phyloP scores from a whole-genome alignment of 2,797 vertebrate genomes.

The Oophaga sylvatica region DNA sequence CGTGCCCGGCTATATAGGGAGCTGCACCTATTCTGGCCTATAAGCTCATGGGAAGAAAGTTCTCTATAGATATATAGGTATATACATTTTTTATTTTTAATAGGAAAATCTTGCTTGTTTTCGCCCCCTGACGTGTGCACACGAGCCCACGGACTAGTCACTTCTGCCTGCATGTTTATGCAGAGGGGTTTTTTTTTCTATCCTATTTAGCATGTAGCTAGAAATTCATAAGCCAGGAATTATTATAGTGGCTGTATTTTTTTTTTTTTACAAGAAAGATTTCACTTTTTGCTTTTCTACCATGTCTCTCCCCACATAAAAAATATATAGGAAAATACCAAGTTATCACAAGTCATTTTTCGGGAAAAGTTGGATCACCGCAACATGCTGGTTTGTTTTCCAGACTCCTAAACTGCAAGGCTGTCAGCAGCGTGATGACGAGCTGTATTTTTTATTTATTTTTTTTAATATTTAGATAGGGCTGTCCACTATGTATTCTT shows the following conservation, averaged over 20 bases:
- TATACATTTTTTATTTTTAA: background rate
- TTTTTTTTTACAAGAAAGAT: background rate
- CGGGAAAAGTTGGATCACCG: background rate
- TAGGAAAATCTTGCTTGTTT: background rate
- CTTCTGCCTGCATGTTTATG: background rate
- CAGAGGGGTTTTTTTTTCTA: background rate
- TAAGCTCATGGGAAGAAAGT: background rate
- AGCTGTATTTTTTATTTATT: no score
- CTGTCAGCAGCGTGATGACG: no score
- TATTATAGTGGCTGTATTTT: background rate
- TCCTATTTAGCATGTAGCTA: conserved; percentile 23
- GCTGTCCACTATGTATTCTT: no score
- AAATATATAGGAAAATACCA: background rate
- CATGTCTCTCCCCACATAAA: no score
- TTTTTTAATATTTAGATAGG: no score
- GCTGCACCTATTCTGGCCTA: background rate
- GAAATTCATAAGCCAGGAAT: background rate
- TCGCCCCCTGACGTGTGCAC: background rate
- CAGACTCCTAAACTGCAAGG: background rate
- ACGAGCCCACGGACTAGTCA: background rate
- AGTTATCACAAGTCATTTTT: background rate
- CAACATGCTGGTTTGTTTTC: background rate
- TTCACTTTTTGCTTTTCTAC: background rate
- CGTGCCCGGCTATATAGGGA: background rate
- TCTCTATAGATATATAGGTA: background rate